phyloP scores from a whole-genome alignment of 2,797 vertebrate genomes.

The Gymnodraco acuticeps region DNA sequence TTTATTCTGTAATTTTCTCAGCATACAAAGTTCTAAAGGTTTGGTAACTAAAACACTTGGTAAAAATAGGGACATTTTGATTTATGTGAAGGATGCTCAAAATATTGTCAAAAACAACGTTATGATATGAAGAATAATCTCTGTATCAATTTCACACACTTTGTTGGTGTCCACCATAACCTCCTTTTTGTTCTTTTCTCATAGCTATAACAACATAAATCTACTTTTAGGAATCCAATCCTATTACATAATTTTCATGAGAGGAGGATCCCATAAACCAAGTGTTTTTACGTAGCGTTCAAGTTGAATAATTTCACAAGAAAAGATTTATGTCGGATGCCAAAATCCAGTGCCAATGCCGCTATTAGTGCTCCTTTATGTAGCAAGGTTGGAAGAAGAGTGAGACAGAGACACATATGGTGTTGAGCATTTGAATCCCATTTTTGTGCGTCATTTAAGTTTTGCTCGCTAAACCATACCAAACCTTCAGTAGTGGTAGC shows the following conservation, averaged over 20 bases:
- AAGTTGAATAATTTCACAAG: not conserved
- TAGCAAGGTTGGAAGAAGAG: not conserved
- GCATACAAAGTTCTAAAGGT: not conserved
- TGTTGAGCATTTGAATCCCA: constrained; percentile 17
- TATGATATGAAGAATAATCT: not conserved
- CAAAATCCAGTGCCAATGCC: not conserved
- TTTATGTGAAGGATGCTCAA: no score
- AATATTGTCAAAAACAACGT: no score
- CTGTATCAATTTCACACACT: not conserved
- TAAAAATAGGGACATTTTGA: not conserved
- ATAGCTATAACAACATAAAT: not conserved
- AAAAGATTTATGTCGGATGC: not conserved
- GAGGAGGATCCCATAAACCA: not conserved
- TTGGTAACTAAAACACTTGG: not conserved
- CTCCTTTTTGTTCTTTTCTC: constrained; percentile 8
- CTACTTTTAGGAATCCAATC: not conserved
- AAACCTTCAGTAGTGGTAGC: not conserved
- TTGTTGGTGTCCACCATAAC: not conserved
- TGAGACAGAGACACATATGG: not conserved
- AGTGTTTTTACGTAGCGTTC: not conserved
- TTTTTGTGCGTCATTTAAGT: not conserved
- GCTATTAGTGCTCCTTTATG: not conserved
- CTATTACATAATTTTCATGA: not conserved
- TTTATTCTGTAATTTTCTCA: not conserved
- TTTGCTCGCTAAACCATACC: not conserved